Base-by-base conservation (phyloP, 2,797 vertebrate genomes). In the Alcedo atthis region DNA sequence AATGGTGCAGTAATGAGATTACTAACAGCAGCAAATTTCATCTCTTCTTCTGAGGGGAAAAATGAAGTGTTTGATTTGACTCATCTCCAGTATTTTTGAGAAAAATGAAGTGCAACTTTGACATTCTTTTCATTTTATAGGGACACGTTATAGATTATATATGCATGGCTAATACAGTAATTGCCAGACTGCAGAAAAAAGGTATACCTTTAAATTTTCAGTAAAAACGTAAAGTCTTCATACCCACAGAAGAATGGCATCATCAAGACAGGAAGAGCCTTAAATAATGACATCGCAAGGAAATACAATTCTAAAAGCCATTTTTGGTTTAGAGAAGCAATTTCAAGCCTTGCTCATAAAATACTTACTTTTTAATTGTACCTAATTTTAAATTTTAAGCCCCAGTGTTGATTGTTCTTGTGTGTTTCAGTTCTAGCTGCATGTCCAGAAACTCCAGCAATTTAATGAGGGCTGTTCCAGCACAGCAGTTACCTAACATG, bases 1-100 rank as follows among this genome's bases (percentile, higher is more conserved):
- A 86, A 73, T 37, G 51, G 58, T 78, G 51, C 68, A 92, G 43
- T 80, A 93, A 91, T 71, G 81, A 80, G 89, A 91, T 54, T 82
- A 88, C 74, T 71, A 91, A 66, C 76, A 81, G 75, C 86, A 89
- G 62, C 73, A 87, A 40, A 87, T 82, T 53, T 91, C 16, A 62
- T 66, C 75, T 91, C 61, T 49, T 82, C 59, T 61, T 49, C 59
- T 77, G 21, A 66, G 15, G 40, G 78, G 42, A 86, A 79, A 89
- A 91, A 63, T 43, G 35, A 76, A 92, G 68, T 58, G 33, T 14
- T 74, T 37, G 16, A 59, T 58, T 84, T 62, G 81, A 82, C 16
- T 49, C 17, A 53, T 13, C 15, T 4, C 59, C 17, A 64, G 5
- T 2, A 1, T 26, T 63, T 66, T 77, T 8, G 10, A 59, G 57